Base-by-base conservation (phyloP, 2,888 invertebrate genomes). In the Lamellibrachia columna region DNA sequence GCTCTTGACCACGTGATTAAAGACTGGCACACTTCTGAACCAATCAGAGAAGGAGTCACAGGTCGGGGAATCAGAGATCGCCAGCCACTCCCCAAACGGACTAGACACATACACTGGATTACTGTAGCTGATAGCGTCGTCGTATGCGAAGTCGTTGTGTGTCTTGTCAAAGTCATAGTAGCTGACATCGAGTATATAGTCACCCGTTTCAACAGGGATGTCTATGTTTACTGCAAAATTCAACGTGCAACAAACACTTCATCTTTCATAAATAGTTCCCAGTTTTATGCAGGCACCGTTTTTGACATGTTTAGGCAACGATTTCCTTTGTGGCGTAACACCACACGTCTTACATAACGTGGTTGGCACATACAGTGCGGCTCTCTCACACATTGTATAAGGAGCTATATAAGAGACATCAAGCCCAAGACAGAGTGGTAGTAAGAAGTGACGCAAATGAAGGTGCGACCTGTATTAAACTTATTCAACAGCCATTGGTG, bases 31-130 rank as follows among this genome's bases (percentile, higher is more conserved):
- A 15, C 75, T 7, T 90, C 94, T 90, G 93, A 94, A 95, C 95
- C 95, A 95, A 22, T 94, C 94, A 15, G 95, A 95, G 93, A 95
- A 95, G 15, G 95, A 94, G 92, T 95, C 95, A 7, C 94, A 52
- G 3, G 93, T 93, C 0, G 95, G 95, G 7, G 93, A 94, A 55
- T 91, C 55, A 2, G 95, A 95, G 22, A 93, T 92, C 90, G 94
- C 92, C 11, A 95, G 94, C 94, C 94, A 94, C 11, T 93, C 94
- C 0, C 94, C 94, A 90, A 93, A 94, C 4, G 94, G 94, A 92
- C 94, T 94, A 55, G 94, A 93, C 15, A 95, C 94, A 92, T 94
- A 95, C 3, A 93, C 92, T 7, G 95, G 95, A 7, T 93, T 90
- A 53, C 11, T 53, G 90, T 90, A 60, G 22, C 52, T 75, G 11